Percentiles rank a stretch among this genome's conserved stretches.
These are phyloP conservation scores for Apteryx owenii DNA, from an alignment of 2,113 vertebrate species.

Conservation along the genomic window DNA sequence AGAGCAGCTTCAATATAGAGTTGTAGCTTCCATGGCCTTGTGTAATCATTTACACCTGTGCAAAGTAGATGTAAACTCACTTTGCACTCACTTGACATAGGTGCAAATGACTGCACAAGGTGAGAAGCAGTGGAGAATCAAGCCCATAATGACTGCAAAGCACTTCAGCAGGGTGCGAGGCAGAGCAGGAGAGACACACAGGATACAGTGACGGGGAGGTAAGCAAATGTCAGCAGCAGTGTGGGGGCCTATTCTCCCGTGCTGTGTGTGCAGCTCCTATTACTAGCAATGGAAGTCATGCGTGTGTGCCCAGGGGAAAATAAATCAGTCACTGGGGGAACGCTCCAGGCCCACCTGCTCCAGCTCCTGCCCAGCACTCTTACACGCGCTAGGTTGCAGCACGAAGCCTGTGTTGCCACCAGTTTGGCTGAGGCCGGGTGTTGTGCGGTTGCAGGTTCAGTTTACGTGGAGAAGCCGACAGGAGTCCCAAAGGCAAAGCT, in stretches of 20 bases:
- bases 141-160: constrained; percentile 12
- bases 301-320: not conserved
- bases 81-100: constrained; percentile 37
- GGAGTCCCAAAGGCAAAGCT: not conserved
- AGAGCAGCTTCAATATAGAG: not conserved
- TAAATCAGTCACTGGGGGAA: not conserved
- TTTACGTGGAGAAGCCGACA: not conserved
- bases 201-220: not conserved
- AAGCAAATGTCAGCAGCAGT: not conserved
- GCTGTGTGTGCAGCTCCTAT: not conserved
- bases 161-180: not conserved
- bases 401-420: not conserved
- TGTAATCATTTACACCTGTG: constrained; percentile 11
- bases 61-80: constrained; percentile 36
- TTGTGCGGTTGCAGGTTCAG: not conserved
- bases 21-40: not conserved
- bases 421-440: not conserved
- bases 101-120: constrained; percentile 43
- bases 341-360: not conserved
- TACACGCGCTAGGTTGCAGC: not conserved
- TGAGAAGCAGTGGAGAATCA: not conserved
- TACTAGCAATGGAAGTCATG: constrained; percentile 13
- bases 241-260: not conserved
- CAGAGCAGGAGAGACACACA: not conserved
- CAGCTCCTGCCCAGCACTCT: not conserved